Base-by-base conservation (phyloP, 1,140 invertebrate species). In the Stegodyphus mimosarum region DNA sequence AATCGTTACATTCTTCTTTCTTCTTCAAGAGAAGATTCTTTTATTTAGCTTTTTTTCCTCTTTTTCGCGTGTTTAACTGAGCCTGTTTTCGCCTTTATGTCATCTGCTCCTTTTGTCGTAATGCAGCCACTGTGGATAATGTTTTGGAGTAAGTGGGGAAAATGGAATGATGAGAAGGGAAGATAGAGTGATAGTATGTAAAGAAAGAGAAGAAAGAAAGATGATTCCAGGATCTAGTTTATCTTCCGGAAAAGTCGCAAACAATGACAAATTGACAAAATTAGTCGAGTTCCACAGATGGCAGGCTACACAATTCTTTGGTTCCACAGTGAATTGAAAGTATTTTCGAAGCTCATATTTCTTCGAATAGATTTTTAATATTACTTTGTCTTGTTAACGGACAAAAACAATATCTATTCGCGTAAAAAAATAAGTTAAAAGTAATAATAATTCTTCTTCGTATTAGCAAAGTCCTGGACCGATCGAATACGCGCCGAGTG, bases 171-270 rank as follows among this genome's bases (percentile, higher is more conserved):
- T 4, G 10, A n/a, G 50, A 13, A 13, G 7, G 7, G 49, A 50
- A 60, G 50, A 79, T 18, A 33, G 17, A 76, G 63, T 63, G 63
- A 67, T 51, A 70, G 63, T 13, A 6, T 7, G 15, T 33, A 67
- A 63, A 51, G 49, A 79, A 18, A 48, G n/a, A 83, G 33, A 80
- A 49, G 48, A 53, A 83, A 72, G 51, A 83, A 53, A 48, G 76
- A 78, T 4, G 55, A 50, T 71, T 71, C 5, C 10, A 49, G 9
- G n/a, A 51, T 50, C n/a, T 11, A 33, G 49, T 11, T 71, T 71
- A 49, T 49, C 49, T 71, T 51, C 10, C 3, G 11, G 69, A 33
- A 18, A 33, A 71, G n/a, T 71, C 69, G 33, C 49, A 49, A 50
- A 71, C 69, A 71, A 71, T 49, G 69, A 49, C 33, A 71, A 50